A percentile compares a stretch with the other conserved stretches of the same genome.
Conservation (phyloP, 2,113 vertebrate species). For the Xyrauchen texanus region DNA sequence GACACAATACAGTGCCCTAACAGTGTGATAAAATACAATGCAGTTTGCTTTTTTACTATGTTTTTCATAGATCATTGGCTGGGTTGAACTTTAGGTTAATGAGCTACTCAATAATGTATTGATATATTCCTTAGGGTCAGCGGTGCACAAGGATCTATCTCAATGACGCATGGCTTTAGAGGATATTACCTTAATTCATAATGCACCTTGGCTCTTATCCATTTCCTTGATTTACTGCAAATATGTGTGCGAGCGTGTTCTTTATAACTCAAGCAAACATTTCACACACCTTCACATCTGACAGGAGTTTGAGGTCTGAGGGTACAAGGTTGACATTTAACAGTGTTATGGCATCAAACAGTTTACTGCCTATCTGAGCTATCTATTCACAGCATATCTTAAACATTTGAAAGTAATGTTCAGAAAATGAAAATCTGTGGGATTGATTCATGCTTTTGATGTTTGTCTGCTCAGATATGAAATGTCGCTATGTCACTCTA, state of each 20-base stretch:
- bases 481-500: too few species aligned
- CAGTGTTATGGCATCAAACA: too few species aligned
- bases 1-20: neutral
- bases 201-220: neutral
- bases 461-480: too few species aligned
- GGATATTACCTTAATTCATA: slow-evolving; percentile 32
- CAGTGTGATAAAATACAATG: neutral
- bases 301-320: neutral
- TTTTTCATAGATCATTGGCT: neutral
- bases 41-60: too few species aligned
- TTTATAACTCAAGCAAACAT: too few species aligned
- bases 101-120: slow-evolving; percentile 46
- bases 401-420: too few species aligned
- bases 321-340: neutral
- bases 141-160: slow-evolving; percentile 12
- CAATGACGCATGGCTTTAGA: slow-evolving; percentile 13
- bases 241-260: neutral
- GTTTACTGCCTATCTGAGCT: neutral
- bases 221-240: neutral
- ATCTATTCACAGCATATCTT: neutral
- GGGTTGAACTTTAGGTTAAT: slow-evolving; percentile 44
- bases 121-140: slow-evolving; percentile 41
- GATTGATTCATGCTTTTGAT: too few species aligned
- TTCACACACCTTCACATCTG: neutral
- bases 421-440: too few species aligned